Base-by-base conservation (phyloP, 2,888 invertebrate species). In the Tiliacea aurago region DNA sequence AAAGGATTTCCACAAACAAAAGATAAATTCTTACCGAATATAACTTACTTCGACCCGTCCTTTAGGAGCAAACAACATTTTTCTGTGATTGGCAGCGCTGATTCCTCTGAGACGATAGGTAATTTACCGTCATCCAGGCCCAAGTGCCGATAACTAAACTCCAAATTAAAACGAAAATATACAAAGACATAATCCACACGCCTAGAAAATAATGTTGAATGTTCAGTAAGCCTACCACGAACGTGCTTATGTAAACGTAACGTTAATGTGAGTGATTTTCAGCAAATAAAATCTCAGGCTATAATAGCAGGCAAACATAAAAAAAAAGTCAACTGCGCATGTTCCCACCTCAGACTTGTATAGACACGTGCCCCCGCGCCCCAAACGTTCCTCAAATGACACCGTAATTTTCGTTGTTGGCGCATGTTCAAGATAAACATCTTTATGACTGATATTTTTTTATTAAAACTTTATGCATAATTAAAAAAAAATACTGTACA, bases 91-190 rank as follows among this genome's bases (percentile, higher is more conserved):
- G 45, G 15, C 20, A 5, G 37, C 4, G 6, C 20, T 56, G 45
- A 4, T 56, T 37, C n/a, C 20, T 41, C 45, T 47, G 55, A 9
- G 37, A 28, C 7, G 15, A n/a, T 28, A 71, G 0, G 15, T 71
- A 28, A 20, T 71, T 55, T 13, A 72, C 55, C 0, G 70, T 71
- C 70, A 71, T 71, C 72, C 70, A 71, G 37, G 72, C 45, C 70
- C 70, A 71, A 47, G 7, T 47, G 20, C 37, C 15, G 10, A 71
- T 71, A 41, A 47, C 45, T 41, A 7, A 0, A 72, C 20, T 47
- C 72, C 72, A 71, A 56, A 71, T 20, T 6, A 41, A 47, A 56
- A 37, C 5, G 7, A 47, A 37, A 15, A 47, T 2, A 5, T 47
- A 11, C 15, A 71, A 41, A 37, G 55, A 37, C 72, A 71, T 71